Evolutionary conservation across 2,113 vertebrate species (phyloP).

Genomic region (Ramphastos sulfuratus): DNA sequence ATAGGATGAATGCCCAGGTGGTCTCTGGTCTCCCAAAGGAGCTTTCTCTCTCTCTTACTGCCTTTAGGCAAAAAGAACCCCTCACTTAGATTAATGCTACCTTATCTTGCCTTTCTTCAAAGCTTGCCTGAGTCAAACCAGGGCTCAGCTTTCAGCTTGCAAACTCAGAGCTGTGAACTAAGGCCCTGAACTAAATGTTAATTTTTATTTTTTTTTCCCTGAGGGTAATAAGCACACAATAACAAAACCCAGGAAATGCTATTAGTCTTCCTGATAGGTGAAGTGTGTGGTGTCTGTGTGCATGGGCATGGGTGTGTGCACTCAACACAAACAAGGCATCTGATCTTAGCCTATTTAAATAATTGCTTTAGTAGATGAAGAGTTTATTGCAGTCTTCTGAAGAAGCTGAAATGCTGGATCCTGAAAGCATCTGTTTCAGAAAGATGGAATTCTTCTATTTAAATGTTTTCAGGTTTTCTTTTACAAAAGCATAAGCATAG

Average conservation of each 20-base stretch:
- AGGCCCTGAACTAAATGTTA: constrained; percentile 35
- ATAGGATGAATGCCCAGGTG: constrained; percentile 27
- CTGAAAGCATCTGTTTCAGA: not conserved
- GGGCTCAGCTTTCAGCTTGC: constrained; percentile 64
- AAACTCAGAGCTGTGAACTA: constrained; percentile 33
- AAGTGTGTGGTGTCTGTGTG: not conserved
- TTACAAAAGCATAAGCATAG: not conserved
- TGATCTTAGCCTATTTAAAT: constrained; percentile 49
- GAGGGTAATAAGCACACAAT: not conserved
- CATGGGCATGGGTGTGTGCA: not conserved
- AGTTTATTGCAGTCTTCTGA: constrained; percentile 49
- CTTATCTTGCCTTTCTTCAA: constrained; percentile 60
- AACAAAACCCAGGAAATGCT: constrained; percentile 42
- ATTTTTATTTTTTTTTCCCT: not conserved
- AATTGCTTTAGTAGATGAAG: constrained; percentile 51
- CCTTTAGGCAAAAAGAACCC: constrained; percentile 28
- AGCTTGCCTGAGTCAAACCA: not conserved
- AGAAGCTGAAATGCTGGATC: not conserved
- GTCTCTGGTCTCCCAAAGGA: constrained; percentile 46
- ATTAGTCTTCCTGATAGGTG: constrained; percentile 44
- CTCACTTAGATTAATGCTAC: constrained; percentile 56
- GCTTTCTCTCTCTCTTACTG: not conserved
- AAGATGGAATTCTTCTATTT: not conserved
- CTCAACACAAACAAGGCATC: not conserved
- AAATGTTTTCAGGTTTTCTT: not conserved